These are phyloP conservation scores for Argynnis bischoffii DNA, from an alignment of 2,888 invertebrate species.

Conservation along the genomic window DNA sequence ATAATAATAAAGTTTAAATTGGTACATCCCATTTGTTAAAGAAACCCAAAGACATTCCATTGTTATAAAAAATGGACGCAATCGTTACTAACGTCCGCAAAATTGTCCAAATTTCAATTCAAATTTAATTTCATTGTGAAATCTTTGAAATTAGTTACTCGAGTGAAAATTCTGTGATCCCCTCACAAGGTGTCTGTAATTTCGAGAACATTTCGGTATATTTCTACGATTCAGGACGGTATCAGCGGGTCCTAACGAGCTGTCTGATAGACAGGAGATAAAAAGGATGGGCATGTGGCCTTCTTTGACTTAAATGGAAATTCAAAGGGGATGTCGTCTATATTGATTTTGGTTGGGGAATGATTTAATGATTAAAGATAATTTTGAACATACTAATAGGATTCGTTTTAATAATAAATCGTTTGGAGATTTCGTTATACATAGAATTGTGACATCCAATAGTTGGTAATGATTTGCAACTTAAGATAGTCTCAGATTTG, in stretches of 20 bases:
- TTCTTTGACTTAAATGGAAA: conserved; percentile 32
- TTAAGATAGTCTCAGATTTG: not conserved
- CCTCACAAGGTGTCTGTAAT: conserved; percentile 35
- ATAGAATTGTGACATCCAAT: not conserved
- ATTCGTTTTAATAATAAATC: not conserved
- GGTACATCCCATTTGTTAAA: not conserved
- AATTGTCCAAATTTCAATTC: conserved; percentile 39
- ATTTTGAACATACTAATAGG: conserved; percentile 4
- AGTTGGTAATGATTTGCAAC: not conserved
- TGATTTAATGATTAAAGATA: conserved; percentile 11
- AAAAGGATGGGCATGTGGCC: conserved; percentile 29
- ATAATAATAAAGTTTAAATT: too few species aligned
- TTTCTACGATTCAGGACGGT: conserved; percentile 24
- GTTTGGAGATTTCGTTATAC: not conserved
- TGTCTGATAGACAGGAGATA: conserved; percentile 38
- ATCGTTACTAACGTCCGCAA: conserved; percentile 22
- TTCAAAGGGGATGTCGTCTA: conserved; percentile 14
- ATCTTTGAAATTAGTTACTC: conserved; percentile 40
- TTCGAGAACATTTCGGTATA: conserved; percentile 29
- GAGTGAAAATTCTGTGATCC: conserved; percentile 39
- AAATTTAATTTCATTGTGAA: conserved; percentile 37
- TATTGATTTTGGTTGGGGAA: conserved; percentile 19
- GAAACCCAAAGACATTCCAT: conserved; percentile 15
- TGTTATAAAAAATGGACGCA: conserved; percentile 23
- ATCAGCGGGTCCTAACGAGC: conserved; percentile 34